These are phyloP conservation scores for Drosophila lini DNA, from an alignment of 1,140 invertebrate species.

Conservation along the genomic window DNA sequence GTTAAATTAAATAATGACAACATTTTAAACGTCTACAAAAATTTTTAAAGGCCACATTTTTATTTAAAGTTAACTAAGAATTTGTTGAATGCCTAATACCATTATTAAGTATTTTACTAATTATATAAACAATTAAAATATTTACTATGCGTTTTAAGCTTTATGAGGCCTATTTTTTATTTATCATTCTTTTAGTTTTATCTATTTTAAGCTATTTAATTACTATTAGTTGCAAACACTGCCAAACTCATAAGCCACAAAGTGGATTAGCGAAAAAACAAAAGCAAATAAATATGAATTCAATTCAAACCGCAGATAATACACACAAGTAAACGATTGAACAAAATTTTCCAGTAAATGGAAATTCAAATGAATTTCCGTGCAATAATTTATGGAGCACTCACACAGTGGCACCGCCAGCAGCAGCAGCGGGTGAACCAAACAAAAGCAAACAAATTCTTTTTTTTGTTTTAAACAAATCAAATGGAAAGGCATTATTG, in stretches of 20 bases:
- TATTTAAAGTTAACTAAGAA: too few species aligned
- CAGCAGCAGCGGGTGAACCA: constrained; percentile 9
- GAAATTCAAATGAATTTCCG: constrained; percentile 29
- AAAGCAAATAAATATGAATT: constrained; percentile 8
- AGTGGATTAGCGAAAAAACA: background rate
- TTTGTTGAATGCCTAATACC: too few species aligned
- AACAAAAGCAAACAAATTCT: constrained; percentile 27
- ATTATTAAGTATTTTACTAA: too few species aligned
- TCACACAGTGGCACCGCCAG: constrained; percentile 6
- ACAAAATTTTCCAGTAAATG: constrained; percentile 33
- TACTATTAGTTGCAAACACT: background rate
- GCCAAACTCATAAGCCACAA: constrained; percentile 12
- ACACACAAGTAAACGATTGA: constrained; percentile 4
- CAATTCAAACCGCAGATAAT: constrained; percentile 16
- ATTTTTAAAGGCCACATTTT: too few species aligned
- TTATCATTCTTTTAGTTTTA: too few species aligned
- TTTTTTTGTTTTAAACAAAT: constrained; percentile 34
- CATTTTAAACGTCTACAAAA: too few species aligned
- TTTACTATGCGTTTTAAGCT: background rate
- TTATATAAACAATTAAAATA: too few species aligned
- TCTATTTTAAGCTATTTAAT: background rate
- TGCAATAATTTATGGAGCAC: constrained; percentile 40
- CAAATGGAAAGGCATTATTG: constrained; percentile 11
- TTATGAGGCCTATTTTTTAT: background rate
- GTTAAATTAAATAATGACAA: too few species aligned